phyloP scores from a whole-genome alignment of 2,113 vertebrate species.

The Carollia perspicillata region DNA sequence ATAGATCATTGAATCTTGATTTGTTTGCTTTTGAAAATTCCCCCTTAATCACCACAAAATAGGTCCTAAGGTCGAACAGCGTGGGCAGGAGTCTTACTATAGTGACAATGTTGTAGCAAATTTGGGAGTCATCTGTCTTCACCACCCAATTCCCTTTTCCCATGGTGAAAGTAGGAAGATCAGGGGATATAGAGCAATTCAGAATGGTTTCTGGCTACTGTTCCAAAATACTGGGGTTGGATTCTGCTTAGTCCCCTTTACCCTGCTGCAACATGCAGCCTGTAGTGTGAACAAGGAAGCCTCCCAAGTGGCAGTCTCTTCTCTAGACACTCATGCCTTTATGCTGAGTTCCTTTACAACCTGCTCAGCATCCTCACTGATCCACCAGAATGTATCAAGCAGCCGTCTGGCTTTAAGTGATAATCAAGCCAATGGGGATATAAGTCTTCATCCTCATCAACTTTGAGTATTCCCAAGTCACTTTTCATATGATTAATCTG shows the following conservation, averaged over 20 bases:
- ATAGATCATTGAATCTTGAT: neutral
- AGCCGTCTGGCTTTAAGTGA: neutral
- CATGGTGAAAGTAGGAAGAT: neutral
- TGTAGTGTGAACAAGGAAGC: neutral
- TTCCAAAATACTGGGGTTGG: neutral
- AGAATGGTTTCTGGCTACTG: neutral
- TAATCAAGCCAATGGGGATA: neutral
- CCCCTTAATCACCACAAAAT: neutral
- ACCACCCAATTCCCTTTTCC: neutral
- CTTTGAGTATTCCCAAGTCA: neutral
- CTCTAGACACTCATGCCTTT: neutral
- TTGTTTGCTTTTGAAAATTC: neutral
- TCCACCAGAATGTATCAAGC: neutral
- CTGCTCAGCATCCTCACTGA: neutral
- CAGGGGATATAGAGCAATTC: neutral
- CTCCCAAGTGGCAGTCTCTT: neutral
- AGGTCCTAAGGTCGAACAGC: neutral
- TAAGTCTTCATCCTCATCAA: neutral
- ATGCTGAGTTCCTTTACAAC: neutral
- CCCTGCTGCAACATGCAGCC: neutral
- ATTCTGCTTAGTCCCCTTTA: neutral
- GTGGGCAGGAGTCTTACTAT: neutral
- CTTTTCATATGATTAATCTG: neutral
- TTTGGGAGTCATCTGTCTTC: neutral
- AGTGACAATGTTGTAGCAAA: neutral